These are phyloP conservation scores for Stegodyphus mimosarum DNA, from an alignment of 1,140 invertebrate species.

Conservation along the genomic window DNA sequence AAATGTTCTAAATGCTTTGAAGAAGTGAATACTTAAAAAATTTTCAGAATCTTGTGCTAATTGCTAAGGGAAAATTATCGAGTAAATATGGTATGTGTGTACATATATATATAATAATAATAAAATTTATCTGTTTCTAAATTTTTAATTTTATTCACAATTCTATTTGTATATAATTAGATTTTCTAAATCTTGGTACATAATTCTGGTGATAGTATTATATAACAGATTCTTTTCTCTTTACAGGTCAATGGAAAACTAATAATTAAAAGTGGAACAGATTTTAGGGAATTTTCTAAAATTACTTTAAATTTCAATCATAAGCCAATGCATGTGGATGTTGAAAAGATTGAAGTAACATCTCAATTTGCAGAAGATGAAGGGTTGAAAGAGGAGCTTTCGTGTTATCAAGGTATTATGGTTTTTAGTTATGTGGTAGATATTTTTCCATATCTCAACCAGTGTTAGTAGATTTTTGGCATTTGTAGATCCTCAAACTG, in stretches of 20 bases:
- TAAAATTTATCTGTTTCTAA: too few relatives aligned
- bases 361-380: constrained; percentile 78
- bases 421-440: neutral
- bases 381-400: constrained; percentile 77
- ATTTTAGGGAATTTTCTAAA: constrained; percentile 88
- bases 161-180: too few relatives aligned
- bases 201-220: neutral
- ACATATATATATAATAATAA: too few relatives aligned
- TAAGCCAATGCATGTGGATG: constrained; percentile 73
- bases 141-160: too few relatives aligned
- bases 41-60: too few relatives aligned
- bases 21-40: too few relatives aligned
- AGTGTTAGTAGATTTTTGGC: too few relatives aligned
- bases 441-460: too few relatives aligned
- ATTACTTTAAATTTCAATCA: constrained; percentile 77
- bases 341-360: constrained; percentile 80
- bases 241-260: constrained; percentile 81
- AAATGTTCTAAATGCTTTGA: too few relatives aligned
- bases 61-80: too few relatives aligned
- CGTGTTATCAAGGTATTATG: constrained; percentile 76
- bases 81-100: too few relatives aligned
- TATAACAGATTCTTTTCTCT: neutral
- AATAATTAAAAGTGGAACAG: constrained; percentile 90
- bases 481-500: too few relatives aligned
- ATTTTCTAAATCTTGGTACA: neutral